Evolutionary conservation across 2,888 invertebrate genomes (phyloP).

Genomic region (Galerucella pusilla): DNA sequence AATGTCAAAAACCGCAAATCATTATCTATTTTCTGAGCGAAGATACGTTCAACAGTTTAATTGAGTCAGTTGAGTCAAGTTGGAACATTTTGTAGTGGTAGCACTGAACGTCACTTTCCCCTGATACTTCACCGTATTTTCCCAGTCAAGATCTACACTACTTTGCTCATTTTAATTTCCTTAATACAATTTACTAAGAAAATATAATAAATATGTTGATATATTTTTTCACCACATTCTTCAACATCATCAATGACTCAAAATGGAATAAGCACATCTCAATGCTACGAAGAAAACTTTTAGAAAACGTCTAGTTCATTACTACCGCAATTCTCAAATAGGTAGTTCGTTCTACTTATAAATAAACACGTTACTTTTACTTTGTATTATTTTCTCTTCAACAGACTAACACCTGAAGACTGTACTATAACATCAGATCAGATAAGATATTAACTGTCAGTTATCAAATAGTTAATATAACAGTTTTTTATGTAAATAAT

Average conservation of each 20-base stretch:
- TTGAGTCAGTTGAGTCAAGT: too few relatives aligned
- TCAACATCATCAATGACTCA: neutral
- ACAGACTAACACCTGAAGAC: neutral
- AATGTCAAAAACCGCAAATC: too few relatives aligned
- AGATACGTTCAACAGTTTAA: too few relatives aligned
- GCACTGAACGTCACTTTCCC: too few relatives aligned
- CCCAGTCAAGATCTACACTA: too few relatives aligned
- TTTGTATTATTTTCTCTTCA: constrained; percentile 21
- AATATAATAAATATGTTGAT: neutral
- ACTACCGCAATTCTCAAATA: constrained; percentile 14
- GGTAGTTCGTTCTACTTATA: constrained; percentile 15
- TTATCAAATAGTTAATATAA: too few relatives aligned
- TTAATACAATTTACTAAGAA: neutral
- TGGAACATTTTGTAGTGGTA: too few relatives aligned
- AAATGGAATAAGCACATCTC: neutral
- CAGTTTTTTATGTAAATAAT: too few relatives aligned
- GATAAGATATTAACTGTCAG: neutral
- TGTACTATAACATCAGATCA: neutral
- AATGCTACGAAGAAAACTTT: neutral
- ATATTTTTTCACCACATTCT: neutral
- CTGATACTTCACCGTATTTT: too few relatives aligned
- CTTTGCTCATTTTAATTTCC: neutral
- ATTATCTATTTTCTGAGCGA: too few relatives aligned
- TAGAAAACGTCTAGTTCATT: constrained; percentile 17
- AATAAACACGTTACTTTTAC: constrained; percentile 16